Percentiles rank a stretch among this genome's conserved stretches.
Evolutionary conservation across 2,888 invertebrate species (phyloP).

Genomic region (Agrilus biguttatus): DNA sequence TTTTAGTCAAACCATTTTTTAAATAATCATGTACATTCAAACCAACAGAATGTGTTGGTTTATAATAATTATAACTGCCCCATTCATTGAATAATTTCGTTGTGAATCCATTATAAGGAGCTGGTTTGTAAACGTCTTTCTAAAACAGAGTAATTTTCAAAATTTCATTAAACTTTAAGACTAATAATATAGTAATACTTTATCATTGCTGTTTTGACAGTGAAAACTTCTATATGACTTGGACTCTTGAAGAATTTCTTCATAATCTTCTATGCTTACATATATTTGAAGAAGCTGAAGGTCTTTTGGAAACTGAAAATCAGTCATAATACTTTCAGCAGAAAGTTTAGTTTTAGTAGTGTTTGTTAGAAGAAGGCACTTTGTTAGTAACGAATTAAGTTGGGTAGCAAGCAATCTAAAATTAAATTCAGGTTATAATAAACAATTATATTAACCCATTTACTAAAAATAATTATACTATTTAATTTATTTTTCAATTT

Average conservation of each 20-base stretch:
- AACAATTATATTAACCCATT: neutral
- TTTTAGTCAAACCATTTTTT: no score
- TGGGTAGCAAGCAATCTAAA: slow-evolving; percentile 70
- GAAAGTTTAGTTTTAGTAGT: slow-evolving; percentile 73
- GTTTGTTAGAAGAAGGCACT: slow-evolving; percentile 67
- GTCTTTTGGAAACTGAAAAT: slow-evolving; percentile 64
- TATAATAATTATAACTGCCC: no score
- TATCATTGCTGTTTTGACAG: slow-evolving; percentile 9
- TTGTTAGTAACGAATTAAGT: slow-evolving; percentile 57
- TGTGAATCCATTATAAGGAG: no score
- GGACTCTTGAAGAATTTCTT: slow-evolving; percentile 31
- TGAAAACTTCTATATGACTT: slow-evolving; percentile 24
- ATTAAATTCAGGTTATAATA: slow-evolving; percentile 10
- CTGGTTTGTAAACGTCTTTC: no score
- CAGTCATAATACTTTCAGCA: slow-evolving; percentile 49
- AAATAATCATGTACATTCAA: no score
- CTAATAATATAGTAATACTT: neutral
- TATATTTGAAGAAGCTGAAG: slow-evolving; percentile 70
- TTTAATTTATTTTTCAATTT: neutral
- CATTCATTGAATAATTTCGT: no score
- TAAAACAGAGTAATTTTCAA: no score
- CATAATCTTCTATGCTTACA: slow-evolving; percentile 48
- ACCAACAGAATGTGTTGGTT: no score
- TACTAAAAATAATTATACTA: neutral
- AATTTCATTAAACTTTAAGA: no score